These are phyloP conservation scores for Echinarachnius parma DNA, from an alignment of 53 echinoderm and acorn worm species.

Conservation along the genomic window DNA sequence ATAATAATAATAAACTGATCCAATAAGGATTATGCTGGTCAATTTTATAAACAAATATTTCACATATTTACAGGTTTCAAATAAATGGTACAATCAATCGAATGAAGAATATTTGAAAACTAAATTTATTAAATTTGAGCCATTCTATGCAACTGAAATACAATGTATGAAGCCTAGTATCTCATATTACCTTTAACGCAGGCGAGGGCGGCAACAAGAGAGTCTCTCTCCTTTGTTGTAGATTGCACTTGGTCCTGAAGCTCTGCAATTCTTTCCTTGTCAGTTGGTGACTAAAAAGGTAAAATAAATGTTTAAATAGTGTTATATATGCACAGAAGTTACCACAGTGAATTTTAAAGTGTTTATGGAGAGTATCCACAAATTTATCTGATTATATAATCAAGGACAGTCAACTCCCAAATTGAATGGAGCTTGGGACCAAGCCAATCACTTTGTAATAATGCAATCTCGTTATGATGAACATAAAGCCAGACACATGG, in stretches of 20 bases:
- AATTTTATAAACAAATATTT: slow-evolving; percentile 12
- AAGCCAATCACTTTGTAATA: too few relatives aligned
- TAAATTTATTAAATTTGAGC: slow-evolving; percentile 1
- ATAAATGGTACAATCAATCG: background rate
- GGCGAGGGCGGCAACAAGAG: slow-evolving; percentile 2
- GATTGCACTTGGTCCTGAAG: slow-evolving; percentile 3
- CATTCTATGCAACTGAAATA: slow-evolving; percentile 14
- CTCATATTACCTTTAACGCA: slow-evolving; percentile 9
- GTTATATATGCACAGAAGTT: too few relatives aligned
- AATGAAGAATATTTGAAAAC: background rate
- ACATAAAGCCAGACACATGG: too few relatives aligned
- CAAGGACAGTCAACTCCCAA: too few relatives aligned
- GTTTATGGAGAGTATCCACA: too few relatives aligned
- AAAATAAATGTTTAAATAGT: too few relatives aligned
- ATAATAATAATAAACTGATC: slow-evolving; percentile 9
- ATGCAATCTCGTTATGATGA: too few relatives aligned
- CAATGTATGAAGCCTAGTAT: slow-evolving; percentile 4
- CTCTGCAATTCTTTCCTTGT: background rate
- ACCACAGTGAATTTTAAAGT: too few relatives aligned
- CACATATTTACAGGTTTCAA: slow-evolving; percentile 19
- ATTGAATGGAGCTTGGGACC: too few relatives aligned
- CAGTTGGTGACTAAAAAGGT: background rate
- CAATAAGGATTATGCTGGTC: slow-evolving; percentile 11
- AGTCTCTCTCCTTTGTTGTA: slow-evolving; percentile 6
- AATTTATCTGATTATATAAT: too few relatives aligned